Conservation (phyloP, 1,140 invertebrate genomes). For the Lordiphosa clarofinis region DNA sequence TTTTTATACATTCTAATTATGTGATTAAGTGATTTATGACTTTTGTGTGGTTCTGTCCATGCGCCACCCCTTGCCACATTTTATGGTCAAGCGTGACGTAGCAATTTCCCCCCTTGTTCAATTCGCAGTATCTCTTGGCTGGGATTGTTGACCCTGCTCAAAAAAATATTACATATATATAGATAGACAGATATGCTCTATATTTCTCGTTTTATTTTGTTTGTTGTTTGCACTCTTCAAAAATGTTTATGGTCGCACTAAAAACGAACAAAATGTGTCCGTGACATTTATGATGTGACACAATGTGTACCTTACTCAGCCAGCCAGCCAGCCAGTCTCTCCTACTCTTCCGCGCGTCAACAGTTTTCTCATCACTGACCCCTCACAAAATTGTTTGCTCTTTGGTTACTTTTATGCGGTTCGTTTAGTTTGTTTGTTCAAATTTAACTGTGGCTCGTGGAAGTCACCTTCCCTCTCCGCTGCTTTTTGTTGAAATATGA, state of each 20-base stretch:
- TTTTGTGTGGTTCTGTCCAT: constrained; percentile 21
- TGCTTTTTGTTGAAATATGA: constrained; percentile 6
- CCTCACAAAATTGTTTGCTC: constrained; percentile 39
- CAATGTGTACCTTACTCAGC: constrained; percentile 50
- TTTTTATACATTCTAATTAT: constrained; percentile 77
- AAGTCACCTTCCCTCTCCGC: neutral
- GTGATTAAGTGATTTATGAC: constrained; percentile 76
- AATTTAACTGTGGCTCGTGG: constrained; percentile 22
- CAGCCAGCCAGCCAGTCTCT: neutral
- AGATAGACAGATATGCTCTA: constrained; percentile 8
- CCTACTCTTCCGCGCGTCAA: constrained; percentile 9
- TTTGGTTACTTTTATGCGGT: constrained; percentile 53
- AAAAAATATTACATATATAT: constrained; percentile 11
- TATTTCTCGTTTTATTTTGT: constrained; percentile 35
- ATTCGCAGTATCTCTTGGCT: neutral
- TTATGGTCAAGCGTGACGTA: constrained; percentile 42
- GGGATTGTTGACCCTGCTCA: constrained; percentile 59
- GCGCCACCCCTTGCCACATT: constrained; percentile 21
- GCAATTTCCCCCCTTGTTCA: constrained; percentile 12
- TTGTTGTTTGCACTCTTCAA: constrained; percentile 66
- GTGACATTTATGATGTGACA: constrained; percentile 75
- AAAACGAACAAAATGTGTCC: constrained; percentile 65
- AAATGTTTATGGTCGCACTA: constrained; percentile 64
- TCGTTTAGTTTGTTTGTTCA: constrained; percentile 54
- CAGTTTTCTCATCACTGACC: constrained; percentile 4